Base-by-base conservation (phyloP, 2,797 vertebrate genomes). In the Ptychobarbus kaznakovi region DNA sequence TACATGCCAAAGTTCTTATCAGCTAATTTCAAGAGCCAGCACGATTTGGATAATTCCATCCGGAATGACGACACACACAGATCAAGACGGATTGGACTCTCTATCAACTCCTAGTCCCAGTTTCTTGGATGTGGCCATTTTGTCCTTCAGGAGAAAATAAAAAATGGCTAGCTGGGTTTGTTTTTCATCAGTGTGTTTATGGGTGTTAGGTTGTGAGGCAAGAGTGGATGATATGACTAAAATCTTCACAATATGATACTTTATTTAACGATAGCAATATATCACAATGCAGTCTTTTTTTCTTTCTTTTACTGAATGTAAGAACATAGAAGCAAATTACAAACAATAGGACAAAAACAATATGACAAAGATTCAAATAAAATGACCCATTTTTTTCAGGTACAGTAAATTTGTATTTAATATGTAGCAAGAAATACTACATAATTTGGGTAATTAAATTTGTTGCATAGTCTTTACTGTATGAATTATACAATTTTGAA, bases 11-110 rank as follows among this genome's bases (percentile, higher is more conserved):
- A 74, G 46, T 83, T 86, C 83, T 74, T 76, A 88, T 69, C 86
- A 87, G 73, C 32, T 81, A 70, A 86, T 88, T 86, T 88, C 25
- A 81, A 81, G 79, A 66, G 68, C 69, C 25, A 22, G 76, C 84
- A 83, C 32, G 40, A 46, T 32, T 56, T 66, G 49, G 81, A 32
- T 69, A 46, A 79, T 85, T 83, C 66, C 44, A 40, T 38, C 65
- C 4, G 16, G 65, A 61, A 74, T 42, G 58, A 81, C 18, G 28
- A 42, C 42, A 81, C 42, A 81, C 49, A 32, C 15, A 6, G 38
- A 22, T 51, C 42, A 44, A 40, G 25, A 84, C 86, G 87, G 82
- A 3, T 18, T 51, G 84, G 80, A 86, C 89, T 70, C 83, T 83
- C 82, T 84, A 80, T 90, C 86, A 38, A 35, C 73, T 1, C 12